phyloP scores from a whole-genome alignment of 2,113 vertebrate genomes.

The Coptodon rendalli region DNA sequence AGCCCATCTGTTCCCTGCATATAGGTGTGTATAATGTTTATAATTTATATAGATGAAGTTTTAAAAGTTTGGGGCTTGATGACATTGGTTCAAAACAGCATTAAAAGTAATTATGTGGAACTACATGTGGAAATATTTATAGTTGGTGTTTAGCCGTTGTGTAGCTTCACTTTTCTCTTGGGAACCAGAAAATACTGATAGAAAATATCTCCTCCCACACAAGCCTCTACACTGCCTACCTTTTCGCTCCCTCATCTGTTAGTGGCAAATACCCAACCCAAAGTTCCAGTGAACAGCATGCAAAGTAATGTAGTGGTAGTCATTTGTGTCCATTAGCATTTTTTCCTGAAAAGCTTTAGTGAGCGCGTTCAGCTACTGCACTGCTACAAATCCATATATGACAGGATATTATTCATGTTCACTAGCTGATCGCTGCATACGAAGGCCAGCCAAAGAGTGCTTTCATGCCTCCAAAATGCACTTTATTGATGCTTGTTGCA shows the following conservation, averaged over 20 bases:
- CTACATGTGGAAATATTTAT: not conserved
- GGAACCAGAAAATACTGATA: not conserved
- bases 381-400: not conserved
- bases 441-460: not conserved
- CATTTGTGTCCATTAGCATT: not conserved
- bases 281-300: not conserved
- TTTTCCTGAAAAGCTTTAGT: not conserved
- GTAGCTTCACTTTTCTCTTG: not conserved
- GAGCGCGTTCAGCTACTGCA: not conserved
- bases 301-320: not conserved
- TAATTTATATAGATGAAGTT: not conserved
- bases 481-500: not conserved
- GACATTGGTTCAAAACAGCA: not conserved
- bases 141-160: not conserved
- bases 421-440: not conserved
- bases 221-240: not conserved
- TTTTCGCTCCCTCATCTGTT: not conserved
- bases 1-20: constrained; percentile 23
- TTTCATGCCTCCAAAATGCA: not conserved
- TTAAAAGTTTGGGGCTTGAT: not conserved
- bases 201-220: constrained; percentile 30
- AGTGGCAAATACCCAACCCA: not conserved
- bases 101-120: not conserved
- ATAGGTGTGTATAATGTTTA: not conserved
- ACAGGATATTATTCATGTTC: not conserved